These are phyloP conservation scores for Stenchaetothrips biformis DNA, from an alignment of 2,888 invertebrate species.

Conservation along the genomic window DNA sequence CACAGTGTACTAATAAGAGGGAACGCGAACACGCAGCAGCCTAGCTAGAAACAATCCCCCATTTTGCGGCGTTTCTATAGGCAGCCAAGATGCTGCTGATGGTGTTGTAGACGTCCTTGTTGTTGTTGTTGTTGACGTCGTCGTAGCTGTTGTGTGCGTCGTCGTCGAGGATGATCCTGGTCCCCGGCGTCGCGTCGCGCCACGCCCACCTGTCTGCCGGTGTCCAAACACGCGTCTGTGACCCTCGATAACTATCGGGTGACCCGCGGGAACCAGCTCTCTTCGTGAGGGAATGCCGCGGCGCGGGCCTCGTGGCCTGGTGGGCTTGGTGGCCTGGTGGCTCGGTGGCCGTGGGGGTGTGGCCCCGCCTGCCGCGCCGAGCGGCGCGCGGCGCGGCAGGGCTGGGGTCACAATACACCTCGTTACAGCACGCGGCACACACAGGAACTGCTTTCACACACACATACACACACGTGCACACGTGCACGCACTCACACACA, in stretches of 20 bases:
- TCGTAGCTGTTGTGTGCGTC: no score
- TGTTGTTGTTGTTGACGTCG: no score
- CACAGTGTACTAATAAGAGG: no score
- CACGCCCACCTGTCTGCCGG: constrained; percentile 23
- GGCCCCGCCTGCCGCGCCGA: background rate
- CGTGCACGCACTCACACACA: background rate
- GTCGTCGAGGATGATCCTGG: no score
- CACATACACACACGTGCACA: background rate
- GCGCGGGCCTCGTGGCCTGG: background rate
- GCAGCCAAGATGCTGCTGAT: no score
- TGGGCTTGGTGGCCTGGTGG: background rate
- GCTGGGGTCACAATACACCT: background rate
- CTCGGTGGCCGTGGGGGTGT: background rate
- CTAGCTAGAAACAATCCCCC: no score
- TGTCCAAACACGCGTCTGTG: constrained; percentile 19
- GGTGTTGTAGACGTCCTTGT: no score
- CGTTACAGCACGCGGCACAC: background rate
- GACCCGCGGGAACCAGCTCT: background rate
- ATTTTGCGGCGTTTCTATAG: no score
- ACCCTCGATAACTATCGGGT: constrained; percentile 18
- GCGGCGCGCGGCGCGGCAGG: background rate
- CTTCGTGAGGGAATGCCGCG: constrained; percentile 10
- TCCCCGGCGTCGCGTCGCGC: background rate
- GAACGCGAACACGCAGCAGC: no score
- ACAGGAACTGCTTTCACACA: constrained; percentile 5